Evolutionary conservation across 2,888 invertebrate genomes (phyloP).

Genomic region (Drosophila rellima): DNA sequence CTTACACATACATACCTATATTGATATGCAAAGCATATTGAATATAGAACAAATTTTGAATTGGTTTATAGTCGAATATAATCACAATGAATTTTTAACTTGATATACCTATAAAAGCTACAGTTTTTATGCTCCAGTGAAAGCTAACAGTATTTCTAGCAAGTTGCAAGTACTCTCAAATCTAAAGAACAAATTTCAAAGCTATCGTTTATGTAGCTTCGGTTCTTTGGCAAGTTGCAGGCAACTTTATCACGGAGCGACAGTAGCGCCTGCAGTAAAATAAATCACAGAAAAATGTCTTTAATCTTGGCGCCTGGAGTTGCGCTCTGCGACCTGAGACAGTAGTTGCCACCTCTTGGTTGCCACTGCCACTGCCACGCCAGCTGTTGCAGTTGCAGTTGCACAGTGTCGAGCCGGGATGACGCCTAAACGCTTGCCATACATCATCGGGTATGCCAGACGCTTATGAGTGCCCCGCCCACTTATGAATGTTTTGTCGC

Average conservation of each 20-base stretch:
- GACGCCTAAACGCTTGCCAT: slow-evolving; percentile 64
- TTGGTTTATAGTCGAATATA: no score
- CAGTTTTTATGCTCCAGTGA: not conserved
- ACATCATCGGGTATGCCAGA: slow-evolving; percentile 67
- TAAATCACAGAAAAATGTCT: slow-evolving; percentile 79
- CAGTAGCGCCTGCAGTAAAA: slow-evolving; percentile 73
- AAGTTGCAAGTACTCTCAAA: not conserved
- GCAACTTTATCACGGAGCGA: slow-evolving; percentile 21
- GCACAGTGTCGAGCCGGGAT: slow-evolving; percentile 15
- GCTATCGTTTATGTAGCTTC: not conserved
- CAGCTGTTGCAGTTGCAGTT: slow-evolving; percentile 21
- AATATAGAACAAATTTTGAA: no score
- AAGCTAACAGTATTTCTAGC: slow-evolving; percentile 2
- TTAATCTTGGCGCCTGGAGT: slow-evolving; percentile 74
- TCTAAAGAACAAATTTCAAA: not conserved
- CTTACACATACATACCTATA: no score
- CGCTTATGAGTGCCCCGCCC: slow-evolving; percentile 64
- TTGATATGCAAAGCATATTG: no score
- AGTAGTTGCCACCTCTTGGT: slow-evolving; percentile 27
- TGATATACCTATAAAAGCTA: not conserved
- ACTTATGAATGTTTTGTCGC: slow-evolving; percentile 76
- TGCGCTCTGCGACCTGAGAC: slow-evolving; percentile 25
- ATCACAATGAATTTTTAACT: no score
- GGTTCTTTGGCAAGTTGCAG: slow-evolving; percentile 10
- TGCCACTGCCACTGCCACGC: slow-evolving; percentile 21